Conservation (phyloP, 2,113 vertebrate genomes). For the Gulo gulo region DNA sequence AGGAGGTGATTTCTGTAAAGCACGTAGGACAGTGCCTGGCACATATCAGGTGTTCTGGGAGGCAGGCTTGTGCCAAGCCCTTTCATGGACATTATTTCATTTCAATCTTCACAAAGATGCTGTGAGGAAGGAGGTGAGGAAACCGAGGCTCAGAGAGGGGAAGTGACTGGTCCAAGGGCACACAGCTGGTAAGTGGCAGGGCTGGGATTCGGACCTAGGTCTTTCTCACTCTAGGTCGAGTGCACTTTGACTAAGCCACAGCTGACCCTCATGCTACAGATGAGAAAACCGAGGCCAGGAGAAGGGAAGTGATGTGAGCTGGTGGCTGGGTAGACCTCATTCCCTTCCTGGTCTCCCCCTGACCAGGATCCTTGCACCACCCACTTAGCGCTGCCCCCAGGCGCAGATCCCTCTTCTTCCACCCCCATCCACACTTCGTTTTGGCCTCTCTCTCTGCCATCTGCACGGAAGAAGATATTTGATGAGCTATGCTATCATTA, state of each 20-base stretch:
- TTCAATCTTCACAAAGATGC: constrained; percentile 77
- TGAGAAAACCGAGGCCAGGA: neutral
- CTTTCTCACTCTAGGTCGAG: constrained; percentile 53
- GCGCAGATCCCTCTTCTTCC: neutral
- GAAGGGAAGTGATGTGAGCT: neutral
- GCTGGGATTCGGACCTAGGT: constrained; percentile 61
- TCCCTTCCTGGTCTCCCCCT: neutral
- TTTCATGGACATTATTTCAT: constrained; percentile 72
- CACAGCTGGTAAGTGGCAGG: constrained; percentile 72
- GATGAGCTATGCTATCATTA: neutral
- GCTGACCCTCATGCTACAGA: neutral
- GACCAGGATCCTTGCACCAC: neutral
- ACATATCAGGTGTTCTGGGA: constrained; percentile 32
- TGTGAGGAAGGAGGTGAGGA: constrained; percentile 75
- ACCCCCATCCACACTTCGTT: neutral
- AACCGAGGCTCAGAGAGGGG: constrained; percentile 73
- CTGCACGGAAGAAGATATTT: neutral
- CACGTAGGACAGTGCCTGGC: neutral
- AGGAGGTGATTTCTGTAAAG: constrained; percentile 5
- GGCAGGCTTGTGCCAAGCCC: constrained; percentile 63
- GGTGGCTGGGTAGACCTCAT: neutral
- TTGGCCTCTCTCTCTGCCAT: neutral
- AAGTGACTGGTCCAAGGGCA: constrained; percentile 70
- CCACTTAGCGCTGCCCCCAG: neutral
- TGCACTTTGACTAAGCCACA: neutral